Evolutionary conservation across 2,888 invertebrate genomes (phyloP).

Genomic region (Cataglyphis livida): DNA sequence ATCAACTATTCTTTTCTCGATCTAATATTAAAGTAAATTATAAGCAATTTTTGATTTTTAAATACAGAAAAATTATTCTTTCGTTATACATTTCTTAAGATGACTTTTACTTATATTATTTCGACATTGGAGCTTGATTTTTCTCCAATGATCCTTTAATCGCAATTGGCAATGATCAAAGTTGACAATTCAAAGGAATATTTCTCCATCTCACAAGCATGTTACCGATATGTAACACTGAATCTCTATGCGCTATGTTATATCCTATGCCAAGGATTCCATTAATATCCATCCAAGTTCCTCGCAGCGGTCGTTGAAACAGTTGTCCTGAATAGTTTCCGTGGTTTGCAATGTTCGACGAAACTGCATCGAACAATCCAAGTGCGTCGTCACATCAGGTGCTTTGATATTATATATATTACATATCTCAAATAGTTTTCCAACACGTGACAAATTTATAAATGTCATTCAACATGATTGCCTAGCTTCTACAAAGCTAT

Average conservation of each 20-base stretch:
- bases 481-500: background rate
- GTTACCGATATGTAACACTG: constrained; percentile 39
- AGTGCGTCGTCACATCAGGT: constrained; percentile 12
- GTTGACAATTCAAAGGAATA: background rate
- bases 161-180: background rate
- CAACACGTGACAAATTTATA: background rate
- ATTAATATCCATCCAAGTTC: constrained; percentile 62
- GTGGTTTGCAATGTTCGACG: constrained; percentile 49
- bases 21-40: background rate
- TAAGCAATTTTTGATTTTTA: background rate
- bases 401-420: constrained; percentile 15
- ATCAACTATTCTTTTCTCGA: background rate
- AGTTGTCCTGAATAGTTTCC: constrained; percentile 72
- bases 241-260: constrained; percentile 26
- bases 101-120: background rate
- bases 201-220: background rate
- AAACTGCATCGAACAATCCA: background rate
- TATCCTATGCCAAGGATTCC: constrained; percentile 63
- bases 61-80: background rate
- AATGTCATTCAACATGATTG: background rate
- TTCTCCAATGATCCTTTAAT: background rate
- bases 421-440: constrained; percentile 14
- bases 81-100: background rate
- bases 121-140: background rate
- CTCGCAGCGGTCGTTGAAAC: constrained; percentile 58